Evolutionary conservation across 2,113 vertebrate species (phyloP).

Genomic region (Pelobates fuscus): DNA sequence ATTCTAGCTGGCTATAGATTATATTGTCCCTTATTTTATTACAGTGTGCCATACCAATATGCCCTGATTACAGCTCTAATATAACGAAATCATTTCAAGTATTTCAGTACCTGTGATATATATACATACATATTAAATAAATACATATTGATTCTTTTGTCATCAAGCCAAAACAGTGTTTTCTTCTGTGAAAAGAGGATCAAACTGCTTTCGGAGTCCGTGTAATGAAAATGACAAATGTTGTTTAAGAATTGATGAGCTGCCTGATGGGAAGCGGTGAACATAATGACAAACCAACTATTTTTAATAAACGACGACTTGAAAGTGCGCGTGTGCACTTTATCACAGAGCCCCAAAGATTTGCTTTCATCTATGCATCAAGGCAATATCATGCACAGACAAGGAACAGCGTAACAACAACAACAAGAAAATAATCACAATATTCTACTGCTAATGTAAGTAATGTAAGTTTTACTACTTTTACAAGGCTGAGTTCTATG

Average conservation of each 20-base stretch:
- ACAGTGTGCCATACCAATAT: no score
- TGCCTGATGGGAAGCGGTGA: conserved; percentile 8
- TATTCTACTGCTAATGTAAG: no score
- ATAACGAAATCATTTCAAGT: no score
- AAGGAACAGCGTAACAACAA: neutral
- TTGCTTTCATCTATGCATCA: neutral
- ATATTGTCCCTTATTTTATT: no score
- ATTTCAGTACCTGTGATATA: neutral
- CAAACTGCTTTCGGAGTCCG: conserved; percentile 30
- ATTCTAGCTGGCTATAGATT: no score
- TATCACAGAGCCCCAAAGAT: neutral
- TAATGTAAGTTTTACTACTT: no score
- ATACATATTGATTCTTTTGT: conserved; percentile 14
- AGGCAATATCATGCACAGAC: neutral
- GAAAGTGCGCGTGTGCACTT: conserved; percentile 1
- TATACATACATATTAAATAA: neutral
- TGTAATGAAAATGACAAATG: conserved; percentile 42
- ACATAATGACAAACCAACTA: conserved; percentile 12
- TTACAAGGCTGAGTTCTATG: no score
- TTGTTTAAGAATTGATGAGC: conserved; percentile 35
- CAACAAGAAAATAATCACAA: no score
- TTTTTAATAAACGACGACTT: conserved; percentile 29
- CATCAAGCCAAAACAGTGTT: conserved; percentile 1
- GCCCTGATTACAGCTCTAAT: no score
- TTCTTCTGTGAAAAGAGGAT: neutral